Percentiles rank a stretch among this genome's conserved stretches.
Conservation (phyloP, 1,140 invertebrate species). For the Sesamia nonagrioides region DNA sequence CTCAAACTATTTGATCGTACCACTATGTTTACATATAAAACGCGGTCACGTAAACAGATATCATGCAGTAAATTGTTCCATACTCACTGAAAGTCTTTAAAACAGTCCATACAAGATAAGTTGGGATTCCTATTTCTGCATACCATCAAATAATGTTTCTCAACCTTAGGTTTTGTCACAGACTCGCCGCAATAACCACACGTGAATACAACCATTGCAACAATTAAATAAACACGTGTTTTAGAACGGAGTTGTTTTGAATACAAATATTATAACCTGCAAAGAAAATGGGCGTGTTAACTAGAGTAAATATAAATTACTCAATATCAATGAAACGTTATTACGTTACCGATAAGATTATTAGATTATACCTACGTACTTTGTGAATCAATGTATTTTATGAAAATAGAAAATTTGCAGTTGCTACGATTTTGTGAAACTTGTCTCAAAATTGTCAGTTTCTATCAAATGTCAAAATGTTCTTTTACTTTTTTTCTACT, state of each 20-base stretch:
- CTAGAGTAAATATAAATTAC: neutral
- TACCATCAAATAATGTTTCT: conserved; percentile 94
- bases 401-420: conserved; percentile 25
- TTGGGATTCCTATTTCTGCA: conserved; percentile 88
- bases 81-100: conserved; percentile 94
- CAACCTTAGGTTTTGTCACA: conserved; percentile 96
- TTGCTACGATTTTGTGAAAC: conserved; percentile 34
- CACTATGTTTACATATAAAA: conserved; percentile 12
- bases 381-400: neutral
- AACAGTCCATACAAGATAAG: conserved; percentile 96
- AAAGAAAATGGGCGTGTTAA: conserved; percentile 22
- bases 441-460: conserved; percentile 37
- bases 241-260: conserved; percentile 31
- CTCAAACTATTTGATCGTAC: neutral
- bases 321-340: neutral
- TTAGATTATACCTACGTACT: conserved; percentile 10
- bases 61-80: conserved; percentile 34
- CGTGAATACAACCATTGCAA: conserved; percentile 96
- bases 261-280: conserved; percentile 51
- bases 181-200: conserved; percentile 96
- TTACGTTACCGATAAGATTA: neutral
- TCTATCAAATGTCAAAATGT: conserved; percentile 32
- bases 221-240: conserved; percentile 47
- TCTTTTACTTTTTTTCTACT: neutral
- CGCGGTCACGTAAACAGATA: neutral